Conservation (phyloP, 2,113 vertebrate species). For the Burhinus bistriatus region DNA sequence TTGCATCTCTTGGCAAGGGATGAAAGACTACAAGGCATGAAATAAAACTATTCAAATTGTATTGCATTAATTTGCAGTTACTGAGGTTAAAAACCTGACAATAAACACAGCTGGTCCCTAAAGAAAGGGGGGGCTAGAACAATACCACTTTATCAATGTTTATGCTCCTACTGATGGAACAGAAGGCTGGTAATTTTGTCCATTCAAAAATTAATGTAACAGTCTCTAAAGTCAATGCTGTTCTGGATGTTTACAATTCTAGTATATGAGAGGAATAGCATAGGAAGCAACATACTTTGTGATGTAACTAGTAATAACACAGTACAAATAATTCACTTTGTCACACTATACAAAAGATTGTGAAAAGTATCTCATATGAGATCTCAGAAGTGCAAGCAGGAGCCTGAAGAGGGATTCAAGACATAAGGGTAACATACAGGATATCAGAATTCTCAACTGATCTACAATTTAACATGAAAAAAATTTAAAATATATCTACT, state of each 20-base stretch:
- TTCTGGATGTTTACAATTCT: not conserved
- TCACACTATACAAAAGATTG: not conserved
- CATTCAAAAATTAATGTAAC: too few relatives aligned
- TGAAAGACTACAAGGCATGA: not conserved
- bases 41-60: not conserved
- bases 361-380: not conserved
- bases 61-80: not conserved
- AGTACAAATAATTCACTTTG: not conserved
- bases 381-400: not conserved
- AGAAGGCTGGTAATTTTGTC: too few relatives aligned
- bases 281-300: not conserved
- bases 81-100: not conserved
- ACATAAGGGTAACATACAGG: not conserved
- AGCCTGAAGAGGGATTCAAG: not conserved
- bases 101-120: not conserved
- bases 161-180: too few relatives aligned
- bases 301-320: not conserved
- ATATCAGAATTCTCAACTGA: not conserved
- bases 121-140: not conserved
- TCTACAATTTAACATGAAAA: not conserved
- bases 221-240: not conserved
- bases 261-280: not conserved
- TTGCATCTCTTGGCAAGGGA: not conserved
- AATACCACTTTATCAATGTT: too few relatives aligned
- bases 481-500: not conserved